A percentile compares a stretch with the other conserved stretches of the same genome.
Evolutionary conservation across 1,140 invertebrate genomes (phyloP).

Genomic region (Pogonus chalceus): DNA sequence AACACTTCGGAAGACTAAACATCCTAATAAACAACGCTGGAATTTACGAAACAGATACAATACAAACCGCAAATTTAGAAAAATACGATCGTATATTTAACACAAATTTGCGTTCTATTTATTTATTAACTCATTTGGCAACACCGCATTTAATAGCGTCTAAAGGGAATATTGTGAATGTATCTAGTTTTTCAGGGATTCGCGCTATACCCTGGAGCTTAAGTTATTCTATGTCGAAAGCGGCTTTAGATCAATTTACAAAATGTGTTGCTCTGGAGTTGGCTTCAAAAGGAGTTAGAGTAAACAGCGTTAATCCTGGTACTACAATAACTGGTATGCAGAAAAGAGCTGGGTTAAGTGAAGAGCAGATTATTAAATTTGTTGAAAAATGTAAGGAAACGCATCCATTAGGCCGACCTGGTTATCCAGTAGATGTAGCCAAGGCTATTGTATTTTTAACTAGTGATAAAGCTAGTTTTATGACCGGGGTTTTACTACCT

Average conservation of each 20-base stretch:
- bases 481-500: constrained; percentile 62
- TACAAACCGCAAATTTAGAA: constrained; percentile 71
- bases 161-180: constrained; percentile 81
- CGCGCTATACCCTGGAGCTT: constrained; percentile 65
- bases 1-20: too few species aligned
- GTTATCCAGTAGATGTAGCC: constrained; percentile 63
- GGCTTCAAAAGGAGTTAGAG: constrained; percentile 67
- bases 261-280: constrained; percentile 65
- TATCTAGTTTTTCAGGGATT: constrained; percentile 80
- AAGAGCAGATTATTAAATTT: constrained; percentile 56
- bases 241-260: too few species aligned
- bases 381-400: constrained; percentile 59
- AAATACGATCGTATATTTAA: constrained; percentile 79
- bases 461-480: constrained; percentile 62
- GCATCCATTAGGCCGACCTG: constrained; percentile 65
- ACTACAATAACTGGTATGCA: constrained; percentile 60
- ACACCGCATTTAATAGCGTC: constrained; percentile 71
- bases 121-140: constrained; percentile 73
- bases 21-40: too few species aligned
- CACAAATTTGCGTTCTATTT: constrained; percentile 73
- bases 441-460: constrained; percentile 68
- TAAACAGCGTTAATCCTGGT: constrained; percentile 80
- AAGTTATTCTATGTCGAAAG: constrained; percentile 80
- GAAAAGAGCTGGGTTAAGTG: constrained; percentile 52
- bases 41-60: constrained; percentile 68